Base-by-base conservation (phyloP, 2,888 invertebrate genomes). In the Alviniconcha strummeri region DNA sequence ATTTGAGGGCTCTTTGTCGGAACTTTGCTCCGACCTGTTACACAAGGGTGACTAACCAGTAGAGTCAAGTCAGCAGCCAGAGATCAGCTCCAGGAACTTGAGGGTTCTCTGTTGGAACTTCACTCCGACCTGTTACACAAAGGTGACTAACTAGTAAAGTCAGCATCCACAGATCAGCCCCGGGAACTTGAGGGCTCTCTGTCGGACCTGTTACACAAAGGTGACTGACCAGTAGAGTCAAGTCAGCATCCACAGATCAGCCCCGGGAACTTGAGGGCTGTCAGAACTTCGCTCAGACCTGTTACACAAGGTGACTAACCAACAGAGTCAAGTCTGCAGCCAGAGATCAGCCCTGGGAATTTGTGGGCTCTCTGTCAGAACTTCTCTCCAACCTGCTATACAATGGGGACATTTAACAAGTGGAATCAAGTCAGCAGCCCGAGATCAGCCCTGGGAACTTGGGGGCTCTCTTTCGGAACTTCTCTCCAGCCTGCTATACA, bases 271-370 rank as follows among this genome's bases (percentile, higher is more conserved):
- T 36, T 36, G 36, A 36, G 36, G 36, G 36, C 36, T 96, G 96
- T 84, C 97, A 95, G 93, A 98, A 98, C 91, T 97, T 97, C 92
- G 97, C 97, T 85, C 97, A 97, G 4, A 97, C 97, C 97, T 97
- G 86, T 52, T 9, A 57, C 0, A 52, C 3, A 36, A 19, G 36
- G 13, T 15, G 52, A 64, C 15, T 64, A 64, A 36, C 36, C 36
- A 36, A 36, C 3, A 36, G 36, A 36, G 36, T 36, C 3, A 36
- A 36, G 36, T 36, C 36, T 36, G 36, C 36, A 36, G 36, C 36
- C 36, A 36, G 36, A 36, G 36, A 36, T 36, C 36, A 36, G 36
- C 36, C 36, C 36, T 3, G 3, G 36, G 36, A 36, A 36, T 36
- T 36, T 36, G 36, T 1, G 36, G 36, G 36, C 36, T 36, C 36